Percentiles rank a stretch among this genome's conserved stretches.
These are phyloP conservation scores for Orchestia grillus DNA, from an alignment of 1,140 invertebrate genomes.

Conservation along the genomic window DNA sequence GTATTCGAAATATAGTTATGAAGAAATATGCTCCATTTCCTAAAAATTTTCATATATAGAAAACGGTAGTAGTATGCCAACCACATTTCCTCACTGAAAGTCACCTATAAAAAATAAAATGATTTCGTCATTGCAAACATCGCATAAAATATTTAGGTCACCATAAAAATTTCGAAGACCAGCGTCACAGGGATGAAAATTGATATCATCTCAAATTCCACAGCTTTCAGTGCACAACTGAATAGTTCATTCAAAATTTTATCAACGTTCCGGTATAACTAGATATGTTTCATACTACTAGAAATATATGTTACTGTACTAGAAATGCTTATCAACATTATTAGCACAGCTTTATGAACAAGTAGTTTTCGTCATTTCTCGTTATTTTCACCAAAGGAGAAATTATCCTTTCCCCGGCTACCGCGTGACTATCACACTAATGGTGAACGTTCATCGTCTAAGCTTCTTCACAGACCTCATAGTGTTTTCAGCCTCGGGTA, in stretches of 20 bases:
- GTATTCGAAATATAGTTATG: too few relatives aligned
- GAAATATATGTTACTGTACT: too few relatives aligned
- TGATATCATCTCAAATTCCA: background rate
- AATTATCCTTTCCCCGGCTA: background rate
- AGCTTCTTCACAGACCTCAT: background rate
- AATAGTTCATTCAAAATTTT: background rate
- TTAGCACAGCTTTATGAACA: background rate
- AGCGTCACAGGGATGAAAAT: background rate
- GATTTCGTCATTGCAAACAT: background rate
- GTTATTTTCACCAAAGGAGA: background rate
- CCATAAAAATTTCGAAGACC: background rate
- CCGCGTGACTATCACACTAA: background rate
- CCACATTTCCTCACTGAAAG: background rate
- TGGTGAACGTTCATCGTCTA: background rate
- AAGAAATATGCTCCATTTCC: background rate
- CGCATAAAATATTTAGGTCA: background rate
- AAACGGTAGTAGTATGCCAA: background rate
- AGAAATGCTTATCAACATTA: background rate
- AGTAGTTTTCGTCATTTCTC: background rate
- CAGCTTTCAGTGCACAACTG: background rate
- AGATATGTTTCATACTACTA: too few relatives aligned
- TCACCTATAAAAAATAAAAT: background rate
- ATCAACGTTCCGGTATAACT: too few relatives aligned
- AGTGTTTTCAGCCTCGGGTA: background rate
- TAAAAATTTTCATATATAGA: background rate